These are phyloP conservation scores for Microcebus jonahi DNA, from an alignment of 2,113 vertebrate genomes.

Conservation along the genomic window DNA sequence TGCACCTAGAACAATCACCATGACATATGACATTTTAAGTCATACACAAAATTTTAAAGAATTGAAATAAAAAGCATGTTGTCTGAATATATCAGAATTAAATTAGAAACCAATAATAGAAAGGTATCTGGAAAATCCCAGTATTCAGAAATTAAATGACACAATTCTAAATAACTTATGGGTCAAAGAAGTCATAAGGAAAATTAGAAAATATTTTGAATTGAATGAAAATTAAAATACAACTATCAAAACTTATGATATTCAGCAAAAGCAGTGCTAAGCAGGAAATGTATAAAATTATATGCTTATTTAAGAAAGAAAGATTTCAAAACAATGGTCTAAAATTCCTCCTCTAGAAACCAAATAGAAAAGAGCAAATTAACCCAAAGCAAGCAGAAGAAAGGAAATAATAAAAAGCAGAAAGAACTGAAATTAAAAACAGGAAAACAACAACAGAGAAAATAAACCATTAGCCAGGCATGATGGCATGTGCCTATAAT, in stretches of 20 bases:
- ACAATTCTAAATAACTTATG: background rate
- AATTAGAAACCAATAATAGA: background rate
- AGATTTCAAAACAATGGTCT: no score
- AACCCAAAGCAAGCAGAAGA: no score
- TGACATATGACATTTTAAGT: background rate
- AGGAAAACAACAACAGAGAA: no score
- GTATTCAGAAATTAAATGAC: background rate
- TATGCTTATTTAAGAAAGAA: background rate
- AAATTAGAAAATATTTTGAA: conserved; percentile 3
- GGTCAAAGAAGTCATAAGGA: background rate
- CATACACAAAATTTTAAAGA: background rate
- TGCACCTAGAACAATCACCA: background rate
- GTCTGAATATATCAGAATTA: background rate
- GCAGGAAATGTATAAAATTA: background rate
- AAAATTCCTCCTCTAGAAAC: no score
- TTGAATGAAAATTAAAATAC: background rate
- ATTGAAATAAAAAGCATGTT: background rate
- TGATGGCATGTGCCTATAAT: no score
- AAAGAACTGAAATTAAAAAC: no score
- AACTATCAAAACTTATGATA: background rate
- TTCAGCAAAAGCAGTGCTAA: background rate
- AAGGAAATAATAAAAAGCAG: no score
- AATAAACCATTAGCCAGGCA: no score
- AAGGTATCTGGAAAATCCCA: background rate
- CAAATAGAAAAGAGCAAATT: no score